These are phyloP conservation scores for Caradrina kadenii DNA, from an alignment of 2,888 invertebrate genomes.

Conservation along the genomic window DNA sequence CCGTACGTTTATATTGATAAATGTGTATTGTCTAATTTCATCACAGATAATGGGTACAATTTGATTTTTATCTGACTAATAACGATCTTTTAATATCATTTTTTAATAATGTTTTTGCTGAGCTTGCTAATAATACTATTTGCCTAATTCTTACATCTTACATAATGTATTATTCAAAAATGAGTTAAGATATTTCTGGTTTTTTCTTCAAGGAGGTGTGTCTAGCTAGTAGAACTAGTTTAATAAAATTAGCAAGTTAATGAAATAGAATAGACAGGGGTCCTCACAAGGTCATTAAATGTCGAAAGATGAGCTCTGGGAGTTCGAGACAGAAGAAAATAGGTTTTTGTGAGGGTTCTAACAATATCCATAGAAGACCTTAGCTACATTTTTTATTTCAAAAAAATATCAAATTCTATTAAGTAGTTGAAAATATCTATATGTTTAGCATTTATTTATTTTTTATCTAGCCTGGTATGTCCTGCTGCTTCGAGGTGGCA, in stretches of 20 bases:
- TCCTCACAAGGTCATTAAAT: slow-evolving; percentile 9
- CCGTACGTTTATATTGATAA: slow-evolving; percentile 10
- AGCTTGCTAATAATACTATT: neutral
- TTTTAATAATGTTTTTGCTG: neutral
- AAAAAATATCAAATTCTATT: too few relatives aligned
- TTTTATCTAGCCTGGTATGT: too few relatives aligned
- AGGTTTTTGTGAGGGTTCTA: too few relatives aligned
- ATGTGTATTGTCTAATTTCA: slow-evolving; percentile 19
- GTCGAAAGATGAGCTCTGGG: neutral
- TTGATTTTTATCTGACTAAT: slow-evolving; percentile 6
- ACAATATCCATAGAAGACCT: too few relatives aligned
- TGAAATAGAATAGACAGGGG: neutral
- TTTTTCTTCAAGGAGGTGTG: slow-evolving; percentile 2
- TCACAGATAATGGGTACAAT: slow-evolving; percentile 13
- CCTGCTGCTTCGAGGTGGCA: too few relatives aligned
- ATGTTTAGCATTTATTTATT: too few relatives aligned
- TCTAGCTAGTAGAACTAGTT: slow-evolving; percentile 2
- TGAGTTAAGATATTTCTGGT: neutral
- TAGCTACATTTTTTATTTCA: too few relatives aligned
- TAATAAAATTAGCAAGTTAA: neutral
- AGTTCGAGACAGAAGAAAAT: neutral
- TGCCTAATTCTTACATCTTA: neutral
- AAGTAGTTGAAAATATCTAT: too few relatives aligned
- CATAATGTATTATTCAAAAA: neutral
- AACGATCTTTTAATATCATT: neutral